Conservation (phyloP, 2,797 vertebrate species). For the Tokudaia muenninki region DNA sequence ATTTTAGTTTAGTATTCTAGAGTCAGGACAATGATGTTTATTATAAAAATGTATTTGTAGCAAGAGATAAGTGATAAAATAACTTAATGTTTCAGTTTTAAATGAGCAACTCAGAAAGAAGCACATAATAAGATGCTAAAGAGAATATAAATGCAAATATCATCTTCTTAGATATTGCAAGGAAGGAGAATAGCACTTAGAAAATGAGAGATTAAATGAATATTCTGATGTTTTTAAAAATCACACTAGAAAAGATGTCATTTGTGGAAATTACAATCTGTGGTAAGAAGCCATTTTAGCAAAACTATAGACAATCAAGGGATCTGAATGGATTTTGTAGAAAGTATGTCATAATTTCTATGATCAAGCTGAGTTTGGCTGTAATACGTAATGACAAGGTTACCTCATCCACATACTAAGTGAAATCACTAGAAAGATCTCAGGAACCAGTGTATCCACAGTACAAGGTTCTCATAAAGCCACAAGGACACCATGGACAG, state of each 20-base stretch:
- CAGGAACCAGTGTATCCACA: background rate
- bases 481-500: background rate
- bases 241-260: constrained; percentile 18
- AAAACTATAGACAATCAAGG: constrained; percentile 43
- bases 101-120: background rate
- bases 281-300: background rate
- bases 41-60: constrained; percentile 50
- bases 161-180: background rate
- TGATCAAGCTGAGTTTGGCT: background rate
- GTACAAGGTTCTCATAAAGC: background rate
- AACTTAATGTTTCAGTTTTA: background rate
- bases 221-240: constrained; percentile 36
- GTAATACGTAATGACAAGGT: background rate
- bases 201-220: constrained; percentile 50
- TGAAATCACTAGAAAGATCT: background rate
- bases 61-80: constrained; percentile 45
- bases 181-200: background rate
- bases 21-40: constrained; percentile 48
- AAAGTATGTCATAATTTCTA: background rate
- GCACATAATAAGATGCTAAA: background rate
- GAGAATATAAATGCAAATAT: background rate
- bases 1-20: constrained; percentile 45
- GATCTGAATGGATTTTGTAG: background rate
- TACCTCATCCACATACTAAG: background rate
- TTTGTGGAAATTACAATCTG: constrained; percentile 51